These are phyloP conservation scores for Polypedilum pembai DNA, from an alignment of 1,140 invertebrate genomes.

Conservation along the genomic window DNA sequence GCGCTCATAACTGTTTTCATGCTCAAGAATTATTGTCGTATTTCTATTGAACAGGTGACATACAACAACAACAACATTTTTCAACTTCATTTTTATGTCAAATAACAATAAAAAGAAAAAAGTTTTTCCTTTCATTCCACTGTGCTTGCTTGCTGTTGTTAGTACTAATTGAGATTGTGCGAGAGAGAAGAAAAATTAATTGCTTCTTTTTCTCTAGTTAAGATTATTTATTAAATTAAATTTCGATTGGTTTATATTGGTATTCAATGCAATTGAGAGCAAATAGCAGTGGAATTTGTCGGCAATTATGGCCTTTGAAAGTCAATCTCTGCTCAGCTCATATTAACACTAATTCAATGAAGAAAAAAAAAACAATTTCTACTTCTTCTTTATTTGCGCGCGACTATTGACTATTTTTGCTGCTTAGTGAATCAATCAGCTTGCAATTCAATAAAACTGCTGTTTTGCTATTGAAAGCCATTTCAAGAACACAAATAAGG, in stretches of 20 bases:
- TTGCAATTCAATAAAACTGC: not conserved
- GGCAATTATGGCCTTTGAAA: constrained; percentile 16
- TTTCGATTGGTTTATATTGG: too few species aligned
- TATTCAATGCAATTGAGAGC: constrained; percentile 9
- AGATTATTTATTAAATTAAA: not conserved
- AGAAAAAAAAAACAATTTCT: too few species aligned
- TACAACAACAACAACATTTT: not conserved
- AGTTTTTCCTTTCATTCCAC: too few species aligned
- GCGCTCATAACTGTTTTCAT: constrained; percentile 2
- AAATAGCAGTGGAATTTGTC: not conserved
- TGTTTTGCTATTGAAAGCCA: not conserved
- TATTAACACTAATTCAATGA: not conserved
- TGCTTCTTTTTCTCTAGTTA: not conserved
- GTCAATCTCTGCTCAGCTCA: not conserved
- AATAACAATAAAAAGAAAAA: not conserved
- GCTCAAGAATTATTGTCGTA: constrained; percentile 6
- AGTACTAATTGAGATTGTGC: not conserved
- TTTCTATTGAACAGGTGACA: constrained; percentile 2
- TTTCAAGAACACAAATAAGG: not conserved
- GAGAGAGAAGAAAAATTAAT: not conserved
- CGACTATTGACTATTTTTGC: not conserved
- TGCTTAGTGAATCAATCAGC: constrained; percentile 17
- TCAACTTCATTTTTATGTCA: not conserved
- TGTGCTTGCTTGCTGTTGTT: not conserved
- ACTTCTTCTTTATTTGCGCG: not conserved